These are phyloP conservation scores for Aethina tumida DNA, from an alignment of 1,140 invertebrate species.

Conservation along the genomic window DNA sequence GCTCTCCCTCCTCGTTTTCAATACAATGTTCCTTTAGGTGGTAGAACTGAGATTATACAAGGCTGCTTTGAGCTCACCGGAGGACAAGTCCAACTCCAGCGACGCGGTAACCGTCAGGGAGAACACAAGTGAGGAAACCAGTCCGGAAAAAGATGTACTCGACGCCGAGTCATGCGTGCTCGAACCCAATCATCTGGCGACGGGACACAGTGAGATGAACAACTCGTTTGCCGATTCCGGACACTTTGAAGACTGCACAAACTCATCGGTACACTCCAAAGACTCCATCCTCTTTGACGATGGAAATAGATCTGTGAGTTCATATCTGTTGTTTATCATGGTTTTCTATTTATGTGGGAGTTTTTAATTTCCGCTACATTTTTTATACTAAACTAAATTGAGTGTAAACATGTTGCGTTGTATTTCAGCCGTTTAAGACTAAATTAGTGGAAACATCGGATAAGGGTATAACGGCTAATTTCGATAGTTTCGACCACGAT, in stretches of 20 bases:
- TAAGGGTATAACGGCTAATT: slow-evolving; percentile 41
- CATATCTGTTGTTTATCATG: background rate
- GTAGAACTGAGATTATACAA: slow-evolving; percentile 70
- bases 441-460: slow-evolving; percentile 41
- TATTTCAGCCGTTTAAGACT: slow-evolving; percentile 18
- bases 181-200: slow-evolving; percentile 34
- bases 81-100: slow-evolving; percentile 56
- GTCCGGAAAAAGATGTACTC: slow-evolving; percentile 10
- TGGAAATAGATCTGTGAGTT: slow-evolving; percentile 19
- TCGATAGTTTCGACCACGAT: slow-evolving; percentile 38
- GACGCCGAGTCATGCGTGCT: slow-evolving; percentile 21
- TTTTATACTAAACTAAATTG: slow-evolving; percentile 8
- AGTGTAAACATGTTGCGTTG: slow-evolving; percentile 1
- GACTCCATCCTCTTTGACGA: slow-evolving; percentile 46
- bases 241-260: slow-evolving; percentile 62
- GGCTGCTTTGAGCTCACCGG: slow-evolving; percentile 61
- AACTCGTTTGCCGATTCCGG: slow-evolving; percentile 73
- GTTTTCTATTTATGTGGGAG: background rate
- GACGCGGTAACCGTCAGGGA: slow-evolving; percentile 43
- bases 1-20: too few relatives aligned
- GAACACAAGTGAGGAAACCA: slow-evolving; percentile 19
- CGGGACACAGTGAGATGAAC: slow-evolving; percentile 49
- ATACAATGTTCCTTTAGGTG: too few relatives aligned
- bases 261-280: slow-evolving; percentile 56
- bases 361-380: too few relatives aligned